Percentiles rank a stretch among this genome's conserved stretches.
Conservation (phyloP, 2,888 invertebrate species). For the Callosobruchus maculatus region DNA sequence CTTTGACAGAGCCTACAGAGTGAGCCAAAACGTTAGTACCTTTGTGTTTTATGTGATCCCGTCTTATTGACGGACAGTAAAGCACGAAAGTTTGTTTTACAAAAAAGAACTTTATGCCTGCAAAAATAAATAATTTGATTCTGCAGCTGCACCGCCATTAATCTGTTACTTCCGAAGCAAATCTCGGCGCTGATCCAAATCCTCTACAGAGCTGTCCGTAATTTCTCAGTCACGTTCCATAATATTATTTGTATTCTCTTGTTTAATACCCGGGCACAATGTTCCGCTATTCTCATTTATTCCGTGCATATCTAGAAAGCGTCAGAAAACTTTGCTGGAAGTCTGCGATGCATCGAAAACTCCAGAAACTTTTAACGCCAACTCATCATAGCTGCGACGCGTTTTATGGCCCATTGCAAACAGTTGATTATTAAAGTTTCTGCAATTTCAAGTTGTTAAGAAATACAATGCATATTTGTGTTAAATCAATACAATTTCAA, state of each 20-base stretch:
- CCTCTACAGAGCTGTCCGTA: neutral
- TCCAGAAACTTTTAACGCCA: neutral
- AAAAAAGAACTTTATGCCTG: no score
- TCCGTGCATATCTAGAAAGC: neutral
- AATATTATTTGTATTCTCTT: neutral
- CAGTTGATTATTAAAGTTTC: neutral
- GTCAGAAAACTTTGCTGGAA: neutral
- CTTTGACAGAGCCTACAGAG: no score
- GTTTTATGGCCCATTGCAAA: neutral
- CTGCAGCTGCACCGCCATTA: no score
- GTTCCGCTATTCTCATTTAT: neutral
- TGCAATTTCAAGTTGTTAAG: neutral
- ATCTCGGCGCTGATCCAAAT: neutral
- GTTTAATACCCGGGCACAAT: neutral
- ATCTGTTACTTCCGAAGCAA: no score
- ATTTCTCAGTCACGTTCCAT: neutral
- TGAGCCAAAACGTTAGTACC: no score
- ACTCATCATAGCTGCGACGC: neutral
- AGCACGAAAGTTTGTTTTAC: no score
- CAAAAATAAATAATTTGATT: no score
- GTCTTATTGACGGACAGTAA: no score
- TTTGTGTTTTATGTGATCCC: no score
- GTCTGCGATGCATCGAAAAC: neutral
- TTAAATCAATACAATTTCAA: neutral
- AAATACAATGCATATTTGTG: neutral